Evolutionary conservation across 2,113 vertebrate species (phyloP), one percentile per base, ranked within the genome.

Genomic region (Channa maculata): DNA sequence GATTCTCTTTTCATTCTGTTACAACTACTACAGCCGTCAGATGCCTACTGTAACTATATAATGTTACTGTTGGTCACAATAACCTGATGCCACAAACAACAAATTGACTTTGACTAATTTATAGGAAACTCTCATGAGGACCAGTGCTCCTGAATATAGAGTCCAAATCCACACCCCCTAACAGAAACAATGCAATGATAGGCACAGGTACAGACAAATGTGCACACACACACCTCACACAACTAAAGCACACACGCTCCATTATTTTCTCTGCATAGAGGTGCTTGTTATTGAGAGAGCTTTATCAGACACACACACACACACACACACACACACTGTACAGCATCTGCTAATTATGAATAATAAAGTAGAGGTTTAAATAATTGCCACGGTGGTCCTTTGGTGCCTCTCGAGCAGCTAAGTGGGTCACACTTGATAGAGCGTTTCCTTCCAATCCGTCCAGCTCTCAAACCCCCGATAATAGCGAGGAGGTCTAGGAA

Each of bases 401-500:
- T 88, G 91, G 88, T 89, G 89, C 81, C 83, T 92, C 88, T 92
- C 84, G 86, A 91, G 83, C 64, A 83, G 90, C 84, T 91, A 94
- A 92, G 82, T 93, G 88, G 93, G 92, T 92, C 92, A 92, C 72
- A 87, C 83, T 91, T 92, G 86, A 90, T 86, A 82, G 83, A 91
- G 88, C 74, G 38, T 83, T 84, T 89, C 82, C 77, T 78, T 83
- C 86, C 53, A 4, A 87, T 80, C 77, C 45, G 60, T 82, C 86
- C 91, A 81, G 57, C 68, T 58, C 82, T 89, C 71, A 80, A 84
- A 74, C 52, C 46, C 83, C 33, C 53, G 69, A 79, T 87, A 90
- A 88, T 68, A 77, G 79, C 12, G 12, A 33, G 24, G 55, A 59
- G 68, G 59, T 68, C 58, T 73, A 81, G 75, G 80, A 83, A 82